A percentile compares a stretch with the other conserved stretches of the same genome.
Conservation (phyloP, 2,113 vertebrate species). For the Heterochromis multidens region DNA sequence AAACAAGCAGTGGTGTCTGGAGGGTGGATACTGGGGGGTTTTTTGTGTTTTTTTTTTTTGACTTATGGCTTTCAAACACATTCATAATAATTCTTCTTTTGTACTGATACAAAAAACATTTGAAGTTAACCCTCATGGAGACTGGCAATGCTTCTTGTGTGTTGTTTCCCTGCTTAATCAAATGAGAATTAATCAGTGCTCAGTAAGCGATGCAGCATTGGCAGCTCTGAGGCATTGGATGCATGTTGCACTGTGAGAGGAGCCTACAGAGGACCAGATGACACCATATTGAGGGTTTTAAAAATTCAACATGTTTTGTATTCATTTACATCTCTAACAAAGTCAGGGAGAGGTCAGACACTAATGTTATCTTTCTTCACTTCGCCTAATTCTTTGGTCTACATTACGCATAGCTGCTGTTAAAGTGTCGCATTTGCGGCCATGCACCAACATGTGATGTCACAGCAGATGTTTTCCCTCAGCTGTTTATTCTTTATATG, state of each 20-base stretch:
- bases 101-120: neutral
- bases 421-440: neutral
- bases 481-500: neutral
- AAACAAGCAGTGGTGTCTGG: neutral
- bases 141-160: neutral
- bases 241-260: neutral
- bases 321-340: constrained; percentile 32
- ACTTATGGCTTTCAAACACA: neutral
- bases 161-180: neutral
- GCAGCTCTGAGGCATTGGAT: constrained; percentile 34
- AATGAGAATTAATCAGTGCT: neutral
- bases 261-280: constrained; percentile 45
- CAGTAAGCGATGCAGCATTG: constrained; percentile 13
- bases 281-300: constrained; percentile 57
- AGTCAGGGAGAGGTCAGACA: constrained; percentile 44
- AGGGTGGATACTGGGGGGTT: neutral
- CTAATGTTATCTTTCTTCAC: neutral
- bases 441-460: neutral
- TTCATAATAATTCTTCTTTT: neutral
- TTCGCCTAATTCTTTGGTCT: neutral
- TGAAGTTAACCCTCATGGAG: neutral
- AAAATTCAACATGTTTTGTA: constrained; percentile 47
- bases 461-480: neutral
- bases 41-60: neutral
- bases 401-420: neutral